These are phyloP conservation scores for Dorcus hopei DNA, from an alignment of 2,888 invertebrate genomes.

Conservation along the genomic window DNA sequence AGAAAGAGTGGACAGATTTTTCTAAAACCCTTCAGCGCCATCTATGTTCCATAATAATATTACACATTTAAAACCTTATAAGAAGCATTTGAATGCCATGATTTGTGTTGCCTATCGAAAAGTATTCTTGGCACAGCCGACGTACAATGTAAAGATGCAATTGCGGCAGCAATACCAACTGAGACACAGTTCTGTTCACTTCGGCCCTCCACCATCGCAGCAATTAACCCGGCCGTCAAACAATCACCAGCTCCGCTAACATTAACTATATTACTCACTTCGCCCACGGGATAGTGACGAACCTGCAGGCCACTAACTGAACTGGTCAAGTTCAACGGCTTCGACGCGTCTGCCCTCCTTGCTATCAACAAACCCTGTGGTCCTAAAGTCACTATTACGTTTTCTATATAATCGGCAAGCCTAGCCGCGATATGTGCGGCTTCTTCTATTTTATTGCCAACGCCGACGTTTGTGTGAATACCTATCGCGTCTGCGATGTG, in stretches of 20 bases:
- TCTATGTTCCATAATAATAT: too few species aligned
- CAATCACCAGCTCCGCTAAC: slow-evolving; percentile 86
- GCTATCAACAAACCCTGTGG: slow-evolving; percentile 57
- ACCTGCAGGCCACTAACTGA: slow-evolving; percentile 25
- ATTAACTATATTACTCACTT: slow-evolving; percentile 56
- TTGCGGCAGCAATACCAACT: slow-evolving; percentile 62
- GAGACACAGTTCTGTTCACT: slow-evolving; percentile 59
- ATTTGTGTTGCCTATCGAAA: slow-evolving; percentile 29
- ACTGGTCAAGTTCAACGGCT: slow-evolving; percentile 30
- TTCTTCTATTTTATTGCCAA: slow-evolving; percentile 38
- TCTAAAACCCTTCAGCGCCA: too few species aligned
- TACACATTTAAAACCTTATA: background rate
- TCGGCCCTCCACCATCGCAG: slow-evolving; percentile 57
- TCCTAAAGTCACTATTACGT: slow-evolving; percentile 63
- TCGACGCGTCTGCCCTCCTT: slow-evolving; percentile 36
- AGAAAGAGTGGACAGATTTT: too few species aligned
- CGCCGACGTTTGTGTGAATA: slow-evolving; percentile 26
- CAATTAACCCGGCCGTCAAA: slow-evolving; percentile 67
- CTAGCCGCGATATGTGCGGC: slow-evolving; percentile 39
- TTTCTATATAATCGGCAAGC: slow-evolving; percentile 54
- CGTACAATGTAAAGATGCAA: slow-evolving; percentile 56
- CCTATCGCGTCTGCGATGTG: slow-evolving; percentile 60
- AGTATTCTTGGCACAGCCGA: slow-evolving; percentile 58
- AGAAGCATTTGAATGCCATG: background rate
- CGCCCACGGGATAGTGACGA: slow-evolving; percentile 50